A percentile compares a stretch with the other conserved stretches of the same genome.
Evolutionary conservation across 2,113 vertebrate genomes (phyloP).

Genomic region (Prionailurus bengalensis): DNA sequence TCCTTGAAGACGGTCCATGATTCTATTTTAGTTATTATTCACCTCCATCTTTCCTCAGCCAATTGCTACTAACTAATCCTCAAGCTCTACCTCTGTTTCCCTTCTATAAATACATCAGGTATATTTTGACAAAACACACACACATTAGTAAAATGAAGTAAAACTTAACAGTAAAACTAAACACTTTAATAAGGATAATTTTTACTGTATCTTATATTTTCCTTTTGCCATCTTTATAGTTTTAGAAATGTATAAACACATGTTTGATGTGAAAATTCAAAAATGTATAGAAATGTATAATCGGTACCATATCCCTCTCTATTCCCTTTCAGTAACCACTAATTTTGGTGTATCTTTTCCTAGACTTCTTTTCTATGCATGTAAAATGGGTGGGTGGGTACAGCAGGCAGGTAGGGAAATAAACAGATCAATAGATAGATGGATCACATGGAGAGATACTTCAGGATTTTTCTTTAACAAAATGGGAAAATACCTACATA

Average conservation of each 20-base stretch:
- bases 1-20: neutral
- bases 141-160: neutral
- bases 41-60: neutral
- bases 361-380: neutral
- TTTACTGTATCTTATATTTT: neutral
- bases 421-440: neutral
- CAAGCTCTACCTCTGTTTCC: neutral
- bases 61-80: neutral
- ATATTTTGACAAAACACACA: conserved; percentile 9
- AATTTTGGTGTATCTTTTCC: neutral
- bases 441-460: neutral
- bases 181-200: neutral
- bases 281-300: conserved; percentile 1
- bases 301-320: neutral
- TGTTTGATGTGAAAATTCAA: neutral
- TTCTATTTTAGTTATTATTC: neutral
- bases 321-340: neutral
- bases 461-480: neutral
- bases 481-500: neutral
- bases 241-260: neutral
- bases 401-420: neutral
- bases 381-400: neutral
- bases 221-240: neutral
- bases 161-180: neutral
- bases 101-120: neutral